A percentile compares a stretch with the other conserved stretches of the same genome.
phyloP scores from a whole-genome alignment of 2,797 vertebrate genomes.

The Clarias pachynema region DNA sequence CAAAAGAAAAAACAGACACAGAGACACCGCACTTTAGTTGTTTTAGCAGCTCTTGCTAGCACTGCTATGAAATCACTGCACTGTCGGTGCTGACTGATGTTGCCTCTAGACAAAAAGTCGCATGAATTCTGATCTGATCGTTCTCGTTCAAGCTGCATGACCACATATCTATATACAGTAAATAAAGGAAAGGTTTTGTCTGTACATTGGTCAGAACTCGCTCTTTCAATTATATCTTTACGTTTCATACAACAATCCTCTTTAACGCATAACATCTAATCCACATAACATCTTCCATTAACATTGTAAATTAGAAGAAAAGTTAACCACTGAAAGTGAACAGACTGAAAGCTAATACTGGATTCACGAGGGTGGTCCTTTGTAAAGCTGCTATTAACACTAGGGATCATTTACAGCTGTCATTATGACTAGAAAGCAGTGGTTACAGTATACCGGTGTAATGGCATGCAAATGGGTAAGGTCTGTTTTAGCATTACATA shows the following conservation, averaged over 20 bases:
- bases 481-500: slow-evolving; percentile 50
- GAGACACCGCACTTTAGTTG: too few relatives aligned
- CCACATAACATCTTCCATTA: not conserved
- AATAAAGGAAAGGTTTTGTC: too few relatives aligned
- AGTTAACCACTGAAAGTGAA: slow-evolving; percentile 14
- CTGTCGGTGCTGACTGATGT: too few relatives aligned
- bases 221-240: too few relatives aligned
- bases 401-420: slow-evolving; percentile 51
- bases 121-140: too few relatives aligned
- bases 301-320: slow-evolving; percentile 6
- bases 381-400: slow-evolving; percentile 33
- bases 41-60: too few relatives aligned
- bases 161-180: too few relatives aligned
- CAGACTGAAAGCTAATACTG: slow-evolving; percentile 37
- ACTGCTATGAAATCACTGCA: too few relatives aligned
- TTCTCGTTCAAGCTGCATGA: too few relatives aligned
- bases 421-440: slow-evolving; percentile 49
- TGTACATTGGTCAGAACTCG: too few relatives aligned
- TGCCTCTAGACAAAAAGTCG: too few relatives aligned
- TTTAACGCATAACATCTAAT: not conserved
- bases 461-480: slow-evolving; percentile 51
- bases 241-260: slow-evolving; percentile 4
- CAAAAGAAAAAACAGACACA: too few relatives aligned
- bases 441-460: slow-evolving; percentile 53
- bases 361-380: slow-evolving; percentile 42